Conservation (phyloP, 1,140 invertebrate species). For the Drosophila auraria region DNA sequence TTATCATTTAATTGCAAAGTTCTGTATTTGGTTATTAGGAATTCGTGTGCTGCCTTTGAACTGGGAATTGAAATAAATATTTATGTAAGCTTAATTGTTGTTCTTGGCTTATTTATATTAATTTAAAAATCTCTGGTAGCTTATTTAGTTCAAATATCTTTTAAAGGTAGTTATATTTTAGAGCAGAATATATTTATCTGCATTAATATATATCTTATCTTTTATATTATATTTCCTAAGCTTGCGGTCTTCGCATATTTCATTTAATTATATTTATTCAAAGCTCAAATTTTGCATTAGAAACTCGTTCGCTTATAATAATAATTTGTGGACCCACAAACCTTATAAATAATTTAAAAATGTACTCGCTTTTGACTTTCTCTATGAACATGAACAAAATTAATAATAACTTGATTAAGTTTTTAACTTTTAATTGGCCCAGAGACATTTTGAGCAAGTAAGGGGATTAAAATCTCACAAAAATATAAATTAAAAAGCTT, state of each 20-base stretch:
- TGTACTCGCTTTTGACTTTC: slow-evolving; percentile 6
- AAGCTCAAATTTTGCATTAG: background rate
- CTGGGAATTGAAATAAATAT: background rate
- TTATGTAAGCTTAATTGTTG: background rate
- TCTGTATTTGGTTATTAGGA: slow-evolving; percentile 8
- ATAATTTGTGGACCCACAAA: background rate
- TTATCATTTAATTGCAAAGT: slow-evolving; percentile 8
- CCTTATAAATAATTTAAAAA: slow-evolving; percentile 1
- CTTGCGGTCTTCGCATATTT: background rate
- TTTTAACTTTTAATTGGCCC: background rate
- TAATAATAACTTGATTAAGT: background rate
- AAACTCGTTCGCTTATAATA: background rate
- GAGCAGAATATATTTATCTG: background rate
- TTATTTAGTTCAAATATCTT: background rate
- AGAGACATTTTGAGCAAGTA: background rate
- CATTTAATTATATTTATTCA: background rate
- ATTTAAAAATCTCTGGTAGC: rapidly evolving
- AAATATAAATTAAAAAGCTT: background rate
- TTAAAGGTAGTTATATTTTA: background rate
- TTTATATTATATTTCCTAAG: background rate
- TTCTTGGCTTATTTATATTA: background rate
- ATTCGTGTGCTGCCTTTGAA: background rate
- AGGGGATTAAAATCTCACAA: background rate
- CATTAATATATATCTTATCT: background rate
- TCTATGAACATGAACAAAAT: slow-evolving; percentile 7